phyloP scores from a whole-genome alignment of 2,113 vertebrate genomes.

The Pseudorhombus dupliciocellatus region DNA sequence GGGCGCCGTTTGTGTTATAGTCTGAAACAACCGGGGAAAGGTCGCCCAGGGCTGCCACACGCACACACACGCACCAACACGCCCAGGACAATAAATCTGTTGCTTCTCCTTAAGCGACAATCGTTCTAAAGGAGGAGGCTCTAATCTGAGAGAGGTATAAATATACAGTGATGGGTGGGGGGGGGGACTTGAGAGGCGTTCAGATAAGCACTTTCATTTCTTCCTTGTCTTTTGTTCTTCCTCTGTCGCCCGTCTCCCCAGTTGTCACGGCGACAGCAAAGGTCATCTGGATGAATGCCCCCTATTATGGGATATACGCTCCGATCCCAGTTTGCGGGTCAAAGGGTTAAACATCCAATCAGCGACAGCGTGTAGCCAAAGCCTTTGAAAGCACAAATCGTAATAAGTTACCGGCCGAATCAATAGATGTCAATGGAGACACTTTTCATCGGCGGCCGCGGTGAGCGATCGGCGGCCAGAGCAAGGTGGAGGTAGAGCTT shows the following conservation, averaged over 20 bases:
- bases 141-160: conserved; percentile 13
- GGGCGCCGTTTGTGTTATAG: conserved; percentile 3
- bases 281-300: conserved; percentile 66
- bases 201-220: conserved; percentile 43
- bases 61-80: conserved; percentile 12
- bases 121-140: conserved; percentile 8
- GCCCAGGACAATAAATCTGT: conserved; percentile 14
- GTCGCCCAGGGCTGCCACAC: conserved; percentile 11
- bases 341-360: conserved; percentile 69
- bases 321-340: conserved; percentile 44
- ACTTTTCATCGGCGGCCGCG: not conserved
- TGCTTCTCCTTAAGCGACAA: conserved; percentile 24
- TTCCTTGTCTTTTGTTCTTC: conserved; percentile 11
- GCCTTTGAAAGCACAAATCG: conserved; percentile 21
- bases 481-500: conserved; percentile 5
- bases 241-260: conserved; percentile 32
- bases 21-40: conserved; percentile 19
- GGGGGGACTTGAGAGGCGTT: not conserved
- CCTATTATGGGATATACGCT: conserved; percentile 51
- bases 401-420: conserved; percentile 32
- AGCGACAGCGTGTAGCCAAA: conserved; percentile 25
- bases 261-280: conserved; percentile 40
- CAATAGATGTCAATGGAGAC: conserved; percentile 34
- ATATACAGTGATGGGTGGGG: not conserved
- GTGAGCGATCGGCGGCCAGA: not conserved